Evolutionary conservation across 2,888 invertebrate genomes (phyloP).

Genomic region (Nephrotoma appendiculata): DNA sequence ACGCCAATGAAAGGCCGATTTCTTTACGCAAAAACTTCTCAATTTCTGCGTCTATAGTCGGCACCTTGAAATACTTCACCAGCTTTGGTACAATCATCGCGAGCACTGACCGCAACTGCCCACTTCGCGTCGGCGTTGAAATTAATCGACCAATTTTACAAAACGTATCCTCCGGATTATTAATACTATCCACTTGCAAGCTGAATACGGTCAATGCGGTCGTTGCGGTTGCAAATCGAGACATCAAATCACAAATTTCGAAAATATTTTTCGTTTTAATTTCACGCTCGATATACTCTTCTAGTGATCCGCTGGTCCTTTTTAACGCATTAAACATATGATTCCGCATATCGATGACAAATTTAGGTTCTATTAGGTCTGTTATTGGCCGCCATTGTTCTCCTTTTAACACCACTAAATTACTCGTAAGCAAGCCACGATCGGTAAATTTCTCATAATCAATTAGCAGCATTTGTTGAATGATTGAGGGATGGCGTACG

Average conservation of each 20-base stretch:
- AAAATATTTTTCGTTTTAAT: not conserved
- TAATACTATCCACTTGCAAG: not conserved
- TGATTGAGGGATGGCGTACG: not conserved
- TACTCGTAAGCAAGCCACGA: not conserved
- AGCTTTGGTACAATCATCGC: not conserved
- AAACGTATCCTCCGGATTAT: not conserved
- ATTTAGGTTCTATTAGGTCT: not conserved
- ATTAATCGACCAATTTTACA: not conserved
- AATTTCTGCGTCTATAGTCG: not conserved
- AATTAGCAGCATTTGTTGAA: not conserved
- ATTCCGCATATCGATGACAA: not conserved
- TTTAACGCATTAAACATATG: not conserved
- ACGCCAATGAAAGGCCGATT: not conserved
- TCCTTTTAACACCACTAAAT: not conserved
- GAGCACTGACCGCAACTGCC: not conserved
- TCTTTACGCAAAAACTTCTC: not conserved
- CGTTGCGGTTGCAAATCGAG: not conserved
- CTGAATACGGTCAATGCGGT: not conserved
- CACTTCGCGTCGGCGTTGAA: not conserved
- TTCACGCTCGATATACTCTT: not conserved
- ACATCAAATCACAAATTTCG: not conserved
- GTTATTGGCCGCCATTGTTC: not conserved
- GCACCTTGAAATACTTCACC: not conserved
- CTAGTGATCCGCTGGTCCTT: not conserved
- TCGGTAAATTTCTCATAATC: not conserved